phyloP scores from a whole-genome alignment of 2,888 invertebrate species.

The Chromoteleia sp. region DNA sequence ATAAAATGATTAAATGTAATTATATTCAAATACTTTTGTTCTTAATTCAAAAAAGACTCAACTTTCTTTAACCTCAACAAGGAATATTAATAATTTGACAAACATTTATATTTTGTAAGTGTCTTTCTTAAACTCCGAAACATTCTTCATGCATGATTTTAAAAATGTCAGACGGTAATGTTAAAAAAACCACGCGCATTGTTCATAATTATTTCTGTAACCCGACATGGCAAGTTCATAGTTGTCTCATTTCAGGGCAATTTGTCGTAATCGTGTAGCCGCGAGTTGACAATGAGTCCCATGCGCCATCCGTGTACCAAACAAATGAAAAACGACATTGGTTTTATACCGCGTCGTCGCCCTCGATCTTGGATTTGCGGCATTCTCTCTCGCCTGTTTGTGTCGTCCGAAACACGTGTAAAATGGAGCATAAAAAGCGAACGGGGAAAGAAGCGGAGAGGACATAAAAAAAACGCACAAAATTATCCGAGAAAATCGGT shows the following conservation, averaged over 20 bases:
- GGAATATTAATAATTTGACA: too few relatives aligned
- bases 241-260: slow-evolving; percentile 27
- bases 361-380: slow-evolving; percentile 45
- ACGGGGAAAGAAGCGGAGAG: slow-evolving; percentile 26
- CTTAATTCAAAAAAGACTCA: neutral
- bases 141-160: too few relatives aligned
- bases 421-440: slow-evolving; percentile 54
- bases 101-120: too few relatives aligned
- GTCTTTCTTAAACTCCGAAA: too few relatives aligned
- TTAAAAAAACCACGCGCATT: neutral
- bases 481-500: slow-evolving; percentile 70
- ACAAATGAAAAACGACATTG: slow-evolving; percentile 46
- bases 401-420: slow-evolving; percentile 57
- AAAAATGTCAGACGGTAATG: neutral
- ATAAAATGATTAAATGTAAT: slow-evolving; percentile 33
- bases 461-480: slow-evolving; percentile 53
- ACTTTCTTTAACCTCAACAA: too few relatives aligned
- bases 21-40: slow-evolving; percentile 17
- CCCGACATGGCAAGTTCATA: neutral
- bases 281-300: slow-evolving; percentile 37
- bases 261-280: slow-evolving; percentile 45
- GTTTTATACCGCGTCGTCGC: slow-evolving; percentile 43
- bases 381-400: slow-evolving; percentile 27
- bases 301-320: slow-evolving; percentile 5
- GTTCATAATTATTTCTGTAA: neutral